Base-by-base conservation (phyloP, 1,140 invertebrate species). In the Sesamia nonagrioides region DNA sequence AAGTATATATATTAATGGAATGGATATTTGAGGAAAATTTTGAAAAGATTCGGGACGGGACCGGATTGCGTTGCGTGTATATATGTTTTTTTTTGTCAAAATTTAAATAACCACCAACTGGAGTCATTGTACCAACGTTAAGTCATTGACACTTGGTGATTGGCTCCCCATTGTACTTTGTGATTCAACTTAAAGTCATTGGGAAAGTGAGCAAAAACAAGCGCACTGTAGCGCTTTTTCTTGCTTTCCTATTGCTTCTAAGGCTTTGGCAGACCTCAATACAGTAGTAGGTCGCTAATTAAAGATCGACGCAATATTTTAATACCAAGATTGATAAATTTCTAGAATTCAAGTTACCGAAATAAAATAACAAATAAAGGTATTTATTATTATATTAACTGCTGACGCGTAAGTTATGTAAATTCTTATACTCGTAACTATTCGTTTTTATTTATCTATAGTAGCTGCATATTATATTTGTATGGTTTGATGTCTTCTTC, bases 131-230 rank as follows among this genome's bases (percentile, higher is more conserved):
- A 63, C 73, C 18, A 11, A 40, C 42, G 27, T 50, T n/a, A 56
- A 61, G 72, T 74, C 56, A 61, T 35, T 75, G 72, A 75, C 73
- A 50, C 45, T 45, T n/a, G 27, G 42, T 60, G 17, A 63, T 75
- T 61, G 58, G 21, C 45, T 11, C 56, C 58, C 45, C 58, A 75
- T 75, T 75, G 73, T 75, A 63, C 42, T 61, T 35, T 7, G 56
- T 74, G 71, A 74, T 60, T 74, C 71, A 74, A 8, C 71, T 42
- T 60, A 45, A 74, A 60, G 73, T 63, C 50, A 61, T 35, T 75
- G 58, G 63, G 73, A 75, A 75, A 75, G 73, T 63, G 8, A 50
- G 21, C 27, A 45, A 2, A 33, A n/a, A n/a, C n/a, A n/a, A n/a
- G n/a, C n/a, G n/a, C n/a, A n/a, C n/a, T n/a, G n/a, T n/a, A n/a